Evolutionary conservation across 2,113 vertebrate genomes (phyloP), one percentile per base, ranked within the genome.

Genomic region (Eonycteris spelaea): DNA sequence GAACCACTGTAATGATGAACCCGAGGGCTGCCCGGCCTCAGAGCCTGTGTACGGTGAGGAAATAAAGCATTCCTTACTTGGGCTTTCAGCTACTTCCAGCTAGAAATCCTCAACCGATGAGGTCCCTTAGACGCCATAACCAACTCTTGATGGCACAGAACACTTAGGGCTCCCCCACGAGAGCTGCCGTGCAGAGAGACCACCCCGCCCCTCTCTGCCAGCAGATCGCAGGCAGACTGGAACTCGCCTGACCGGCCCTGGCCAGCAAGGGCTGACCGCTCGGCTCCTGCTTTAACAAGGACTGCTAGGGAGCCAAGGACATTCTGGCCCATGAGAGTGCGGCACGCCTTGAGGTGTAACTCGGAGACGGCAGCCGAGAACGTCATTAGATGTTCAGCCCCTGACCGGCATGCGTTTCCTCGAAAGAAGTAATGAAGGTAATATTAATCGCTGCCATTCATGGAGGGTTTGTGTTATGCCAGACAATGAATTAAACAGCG

Each of bases 331-430:
- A 5, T 38, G 16, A 59, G 33, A 18, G 15, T 2, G 10, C 6
- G 51, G 73, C 19, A 14, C 33, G 4, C 40, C 40, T 59, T 48
- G 33, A 33, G 35, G 35, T 19, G 43, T n/a, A 18, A 61, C n/a
- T 35, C 30, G 0, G 30, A 53, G 18, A 2, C 4, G 59, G 15
- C 48, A 24, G n/a, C 40, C 33, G 57, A 53, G 65, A 59, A 73
- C 0, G 0, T 21, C 13, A 2, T 26, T n/a, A 28, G 18, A 3
- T 51, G 51, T 43, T 15, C 53, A 55, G 77, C 35, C 61, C 74
- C 65, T n/a, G 5, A 14, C 59, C 40, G 18, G 19, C 0, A 1
- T 16, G 68, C 57, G 19, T 30, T 70, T 65, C 51, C 65, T 74
- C 51, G 30, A 68, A 94, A 94, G 48, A 59, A 80, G 35, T 6